Percentiles rank a stretch among this genome's conserved stretches.
Evolutionary conservation across 2,113 vertebrate genomes (phyloP).

Genomic region (Isichthys henryi): DNA sequence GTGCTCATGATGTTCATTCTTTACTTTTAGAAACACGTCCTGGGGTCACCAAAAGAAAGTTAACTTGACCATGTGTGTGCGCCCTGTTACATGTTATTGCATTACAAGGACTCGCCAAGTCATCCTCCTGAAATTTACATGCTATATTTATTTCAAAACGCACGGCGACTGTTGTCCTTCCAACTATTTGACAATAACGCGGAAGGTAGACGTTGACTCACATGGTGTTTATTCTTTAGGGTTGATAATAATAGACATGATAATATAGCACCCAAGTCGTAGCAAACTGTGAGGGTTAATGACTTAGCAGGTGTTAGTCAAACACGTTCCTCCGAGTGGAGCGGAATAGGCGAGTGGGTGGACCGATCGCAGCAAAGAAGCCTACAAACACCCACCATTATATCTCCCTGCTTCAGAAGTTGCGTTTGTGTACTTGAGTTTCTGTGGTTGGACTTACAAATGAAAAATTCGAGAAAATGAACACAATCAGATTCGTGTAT

Average conservation of each 20-base stretch:
- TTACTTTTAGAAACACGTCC: neutral
- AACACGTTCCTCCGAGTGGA: slow-evolving; percentile 5
- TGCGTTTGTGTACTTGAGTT: slow-evolving; percentile 32
- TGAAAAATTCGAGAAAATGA: slow-evolving; percentile 29
- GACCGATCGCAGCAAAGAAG: slow-evolving; percentile 46
- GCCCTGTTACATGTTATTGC: neutral
- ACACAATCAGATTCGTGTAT: slow-evolving; percentile 34
- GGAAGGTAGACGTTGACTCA: neutral
- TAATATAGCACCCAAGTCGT: neutral
- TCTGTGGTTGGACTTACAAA: slow-evolving; percentile 46
- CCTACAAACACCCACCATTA: slow-evolving; percentile 51
- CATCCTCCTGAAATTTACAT: neutral
- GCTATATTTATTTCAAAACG: neutral
- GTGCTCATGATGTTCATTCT: neutral
- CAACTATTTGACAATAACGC: neutral
- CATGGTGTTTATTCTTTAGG: neutral
- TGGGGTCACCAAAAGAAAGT: neutral
- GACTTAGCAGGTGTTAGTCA: slow-evolving; percentile 14
- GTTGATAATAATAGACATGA: neutral
- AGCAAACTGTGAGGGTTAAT: slow-evolving; percentile 6
- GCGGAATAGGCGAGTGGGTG: slow-evolving; percentile 51
- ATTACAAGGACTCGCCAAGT: neutral
- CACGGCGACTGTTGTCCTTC: neutral
- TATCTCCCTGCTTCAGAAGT: slow-evolving; percentile 52
- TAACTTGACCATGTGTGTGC: neutral